Evolutionary conservation across 2,113 vertebrate species (phyloP).

Genomic region (Vidua macroura): DNA sequence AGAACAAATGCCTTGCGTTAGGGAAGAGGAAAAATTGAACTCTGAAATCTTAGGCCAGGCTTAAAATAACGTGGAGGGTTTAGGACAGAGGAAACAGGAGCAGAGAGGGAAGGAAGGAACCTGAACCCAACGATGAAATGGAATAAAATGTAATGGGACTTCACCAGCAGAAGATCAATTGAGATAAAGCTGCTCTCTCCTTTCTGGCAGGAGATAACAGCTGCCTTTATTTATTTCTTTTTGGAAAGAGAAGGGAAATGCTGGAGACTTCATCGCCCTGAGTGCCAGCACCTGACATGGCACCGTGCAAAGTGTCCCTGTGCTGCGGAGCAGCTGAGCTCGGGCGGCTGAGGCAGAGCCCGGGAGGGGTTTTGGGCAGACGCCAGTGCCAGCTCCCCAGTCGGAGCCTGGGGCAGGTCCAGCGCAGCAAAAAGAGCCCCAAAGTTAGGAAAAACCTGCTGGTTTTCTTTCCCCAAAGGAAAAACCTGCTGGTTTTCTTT

Average conservation of each 20-base stretch:
- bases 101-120: background rate
- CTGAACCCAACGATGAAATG: background rate
- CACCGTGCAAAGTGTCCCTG: accelerated
- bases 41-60: background rate
- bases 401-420: background rate
- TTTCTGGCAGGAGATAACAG: background rate
- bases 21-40: background rate
- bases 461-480: too few relatives aligned
- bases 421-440: background rate
- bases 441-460: background rate
- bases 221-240: background rate
- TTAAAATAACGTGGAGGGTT: background rate
- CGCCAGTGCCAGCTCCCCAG: too few relatives aligned
- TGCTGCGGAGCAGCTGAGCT: background rate
- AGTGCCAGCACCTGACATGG: background rate
- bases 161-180: background rate
- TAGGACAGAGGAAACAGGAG: background rate
- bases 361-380: background rate
- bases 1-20: background rate
- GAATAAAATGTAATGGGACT: background rate
- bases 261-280: background rate
- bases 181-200: background rate
- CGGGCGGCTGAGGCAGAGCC: background rate
- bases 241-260: background rate
- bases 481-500: too few relatives aligned